A percentile compares a stretch with the other conserved stretches of the same genome.
Evolutionary conservation across 2,888 invertebrate species (phyloP).

Genomic region (Endotricha flammealis): DNA sequence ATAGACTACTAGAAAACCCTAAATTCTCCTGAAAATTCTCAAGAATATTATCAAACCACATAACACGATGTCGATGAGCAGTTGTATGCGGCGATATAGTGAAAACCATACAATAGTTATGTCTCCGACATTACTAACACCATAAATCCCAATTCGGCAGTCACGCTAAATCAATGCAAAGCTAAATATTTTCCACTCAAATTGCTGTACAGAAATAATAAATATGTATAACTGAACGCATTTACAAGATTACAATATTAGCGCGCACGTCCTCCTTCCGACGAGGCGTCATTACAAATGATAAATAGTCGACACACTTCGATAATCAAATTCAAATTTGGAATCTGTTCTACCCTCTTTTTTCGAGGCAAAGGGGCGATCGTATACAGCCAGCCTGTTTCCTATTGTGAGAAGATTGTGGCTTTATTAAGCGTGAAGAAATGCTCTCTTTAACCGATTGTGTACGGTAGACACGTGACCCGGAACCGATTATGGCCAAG

Average conservation of each 20-base stretch:
- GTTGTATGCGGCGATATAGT: no score
- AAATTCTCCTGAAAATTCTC: no score
- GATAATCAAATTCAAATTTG: slow-evolving; percentile 79
- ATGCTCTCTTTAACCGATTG: slow-evolving; percentile 76
- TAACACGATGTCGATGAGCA: no score
- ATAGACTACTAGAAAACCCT: no score
- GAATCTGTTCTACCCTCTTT: slow-evolving; percentile 74
- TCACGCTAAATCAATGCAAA: slow-evolving; percentile 59
- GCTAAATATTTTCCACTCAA: slow-evolving; percentile 68
- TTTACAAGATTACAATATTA: slow-evolving; percentile 76
- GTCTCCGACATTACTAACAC: neutral
- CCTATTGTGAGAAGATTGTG: slow-evolving; percentile 75
- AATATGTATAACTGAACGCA: slow-evolving; percentile 70
- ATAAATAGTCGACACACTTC: slow-evolving; percentile 77
- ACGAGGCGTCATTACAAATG: slow-evolving; percentile 72
- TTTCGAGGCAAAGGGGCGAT: slow-evolving; percentile 46
- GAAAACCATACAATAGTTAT: no score
- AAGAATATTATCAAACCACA: no score
- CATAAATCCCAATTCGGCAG: slow-evolving; percentile 25
- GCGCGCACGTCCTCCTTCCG: slow-evolving; percentile 59
- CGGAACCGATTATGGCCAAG: slow-evolving; percentile 72
- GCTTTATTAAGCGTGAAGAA: slow-evolving; percentile 75
- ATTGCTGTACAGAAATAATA: slow-evolving; percentile 54
- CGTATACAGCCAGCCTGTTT: slow-evolving; percentile 53
- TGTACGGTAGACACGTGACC: slow-evolving; percentile 80